These are phyloP conservation scores for Scleropages formosus DNA, from an alignment of 2,797 vertebrate genomes.

Conservation along the genomic window DNA sequence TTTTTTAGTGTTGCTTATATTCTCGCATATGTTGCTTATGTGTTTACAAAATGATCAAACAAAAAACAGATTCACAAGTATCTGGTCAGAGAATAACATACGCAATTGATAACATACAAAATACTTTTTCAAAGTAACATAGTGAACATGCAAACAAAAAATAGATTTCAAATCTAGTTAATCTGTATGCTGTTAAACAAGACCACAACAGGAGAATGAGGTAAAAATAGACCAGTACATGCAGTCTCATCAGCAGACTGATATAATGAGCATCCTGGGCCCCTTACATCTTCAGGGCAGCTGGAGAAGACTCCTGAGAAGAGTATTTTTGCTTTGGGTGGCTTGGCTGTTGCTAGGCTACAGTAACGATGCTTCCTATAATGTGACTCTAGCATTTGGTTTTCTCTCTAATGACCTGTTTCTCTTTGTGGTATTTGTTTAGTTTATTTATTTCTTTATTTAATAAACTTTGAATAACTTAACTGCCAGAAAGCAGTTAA, in stretches of 20 bases:
- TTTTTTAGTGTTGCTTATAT: conserved; percentile 14
- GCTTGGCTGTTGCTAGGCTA: conserved; percentile 55
- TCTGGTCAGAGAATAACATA: background rate
- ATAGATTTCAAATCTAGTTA: background rate
- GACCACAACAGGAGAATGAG: background rate
- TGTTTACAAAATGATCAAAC: background rate
- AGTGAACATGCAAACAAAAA: background rate
- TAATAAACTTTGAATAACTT: background rate
- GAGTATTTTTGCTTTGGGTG: conserved; percentile 52
- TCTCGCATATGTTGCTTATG: background rate
- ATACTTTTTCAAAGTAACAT: background rate
- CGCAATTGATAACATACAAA: conserved; percentile 42
- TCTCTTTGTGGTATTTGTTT: background rate
- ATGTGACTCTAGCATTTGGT: conserved; percentile 31
- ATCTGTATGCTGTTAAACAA: too few species aligned
- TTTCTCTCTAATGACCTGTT: background rate
- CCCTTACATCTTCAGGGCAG: background rate
- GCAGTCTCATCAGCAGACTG: too few species aligned
- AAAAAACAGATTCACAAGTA: background rate
- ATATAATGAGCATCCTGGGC: background rate
- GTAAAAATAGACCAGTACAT: conserved; percentile 3
- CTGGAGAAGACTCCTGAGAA: conserved; percentile 33
- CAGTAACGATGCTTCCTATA: conserved; percentile 40
- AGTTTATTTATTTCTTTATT: background rate
- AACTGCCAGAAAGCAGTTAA: background rate